Evolutionary conservation across 30 jellyfish, hydroid and myxozoan species (phyloP).

Genomic region (Hydractinia echinata): DNA sequence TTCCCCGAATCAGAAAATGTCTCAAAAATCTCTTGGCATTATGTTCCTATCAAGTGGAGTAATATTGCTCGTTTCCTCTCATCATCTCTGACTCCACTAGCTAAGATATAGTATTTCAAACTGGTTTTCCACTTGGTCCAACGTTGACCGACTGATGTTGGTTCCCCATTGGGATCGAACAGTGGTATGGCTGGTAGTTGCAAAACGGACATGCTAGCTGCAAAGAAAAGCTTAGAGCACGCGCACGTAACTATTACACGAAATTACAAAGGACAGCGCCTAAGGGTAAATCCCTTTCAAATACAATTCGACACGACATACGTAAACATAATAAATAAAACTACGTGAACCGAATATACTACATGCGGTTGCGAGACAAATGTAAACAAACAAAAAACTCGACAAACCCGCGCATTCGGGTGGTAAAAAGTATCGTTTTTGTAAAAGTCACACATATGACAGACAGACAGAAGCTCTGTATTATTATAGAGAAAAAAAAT

Average conservation of each 20-base stretch:
- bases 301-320: too few species aligned
- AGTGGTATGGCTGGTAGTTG: conserved; percentile 7
- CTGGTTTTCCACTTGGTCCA: conserved; percentile 4
- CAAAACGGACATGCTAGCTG: conserved; percentile 4
- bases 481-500: too few species aligned
- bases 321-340: too few species aligned
- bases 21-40: conserved; percentile 4
- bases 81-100: background rate
- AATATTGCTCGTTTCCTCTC: background rate
- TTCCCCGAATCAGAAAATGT: background rate
- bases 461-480: too few species aligned
- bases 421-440: too few species aligned
- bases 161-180: too few species aligned
- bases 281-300: conserved; percentile 2
- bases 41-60: background rate
- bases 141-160: background rate
- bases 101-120: background rate
- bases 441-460: too few species aligned
- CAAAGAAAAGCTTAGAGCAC: conserved; percentile 7
- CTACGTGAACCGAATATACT: too few species aligned
- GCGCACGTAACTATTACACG: background rate
- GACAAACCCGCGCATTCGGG: too few species aligned
- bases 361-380: too few species aligned
- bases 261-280: conserved; percentile 11
- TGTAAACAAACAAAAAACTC: too few species aligned